Percentiles rank a stretch among this genome's conserved stretches.
phyloP scores from a whole-genome alignment of 2,797 vertebrate genomes.

The Prunella strophiata region DNA sequence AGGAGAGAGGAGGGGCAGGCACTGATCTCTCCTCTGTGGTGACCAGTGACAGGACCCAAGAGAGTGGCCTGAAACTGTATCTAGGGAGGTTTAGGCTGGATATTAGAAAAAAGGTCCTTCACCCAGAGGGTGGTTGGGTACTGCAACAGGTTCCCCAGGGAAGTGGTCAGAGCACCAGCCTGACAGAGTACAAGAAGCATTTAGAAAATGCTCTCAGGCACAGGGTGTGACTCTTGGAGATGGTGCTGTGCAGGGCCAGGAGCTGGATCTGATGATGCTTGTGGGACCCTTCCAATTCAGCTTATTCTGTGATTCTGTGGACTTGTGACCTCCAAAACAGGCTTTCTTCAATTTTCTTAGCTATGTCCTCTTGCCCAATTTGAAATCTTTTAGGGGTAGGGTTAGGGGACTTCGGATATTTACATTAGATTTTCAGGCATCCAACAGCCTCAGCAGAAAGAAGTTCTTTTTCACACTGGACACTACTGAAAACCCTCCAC shows the following conservation, averaged over 20 bases:
- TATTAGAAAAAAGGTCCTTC: background rate
- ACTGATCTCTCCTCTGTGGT: background rate
- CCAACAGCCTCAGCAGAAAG: background rate
- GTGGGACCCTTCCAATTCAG: background rate
- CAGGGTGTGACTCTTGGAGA: background rate
- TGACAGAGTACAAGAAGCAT: background rate
- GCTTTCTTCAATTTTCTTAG: background rate
- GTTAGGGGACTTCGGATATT: background rate
- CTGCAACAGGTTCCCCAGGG: background rate
- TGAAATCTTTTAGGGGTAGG: background rate
- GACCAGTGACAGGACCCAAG: accelerated
- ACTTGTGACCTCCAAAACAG: background rate
- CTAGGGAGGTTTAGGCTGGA: background rate
- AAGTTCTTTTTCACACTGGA: background rate
- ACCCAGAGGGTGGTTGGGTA: background rate
- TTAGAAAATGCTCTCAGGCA: background rate
- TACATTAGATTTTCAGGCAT: background rate
- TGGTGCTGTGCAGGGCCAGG: background rate
- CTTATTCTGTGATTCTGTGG: background rate
- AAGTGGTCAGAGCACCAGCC: background rate
- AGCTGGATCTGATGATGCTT: background rate
- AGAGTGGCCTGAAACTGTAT: background rate
- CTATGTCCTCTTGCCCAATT: background rate
- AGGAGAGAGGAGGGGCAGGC: background rate
- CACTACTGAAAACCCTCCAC: background rate